A percentile compares a stretch with the other conserved stretches of the same genome.
phyloP scores from a whole-genome alignment of 2,888 invertebrate species.

The Platyscelio sp. region DNA sequence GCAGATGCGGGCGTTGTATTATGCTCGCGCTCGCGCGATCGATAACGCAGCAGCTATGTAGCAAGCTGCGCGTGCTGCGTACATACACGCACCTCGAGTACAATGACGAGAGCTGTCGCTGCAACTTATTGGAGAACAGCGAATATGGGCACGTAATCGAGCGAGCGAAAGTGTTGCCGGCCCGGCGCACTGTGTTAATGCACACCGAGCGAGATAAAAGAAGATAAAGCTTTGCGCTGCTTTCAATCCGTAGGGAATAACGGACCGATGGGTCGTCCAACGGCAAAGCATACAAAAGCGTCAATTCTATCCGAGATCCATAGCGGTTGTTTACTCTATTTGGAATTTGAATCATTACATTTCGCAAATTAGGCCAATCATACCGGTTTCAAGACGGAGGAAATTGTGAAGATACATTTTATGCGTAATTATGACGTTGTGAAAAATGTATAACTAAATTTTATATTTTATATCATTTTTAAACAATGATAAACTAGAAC shows the following conservation, averaged over 20 bases:
- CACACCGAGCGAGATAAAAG: conserved; percentile 55
- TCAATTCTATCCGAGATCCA: too few species aligned
- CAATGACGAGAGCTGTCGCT: conserved; percentile 24
- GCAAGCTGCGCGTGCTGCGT: neutral
- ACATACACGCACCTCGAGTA: too few species aligned
- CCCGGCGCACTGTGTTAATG: conserved; percentile 63
- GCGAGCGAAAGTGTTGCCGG: conserved; percentile 72
- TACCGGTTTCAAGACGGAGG: too few species aligned
- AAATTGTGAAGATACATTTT: too few species aligned
- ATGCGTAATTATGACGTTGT: too few species aligned
- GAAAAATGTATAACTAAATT: too few species aligned
- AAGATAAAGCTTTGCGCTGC: conserved; percentile 59
- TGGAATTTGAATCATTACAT: too few species aligned
- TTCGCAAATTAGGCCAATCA: too few species aligned
- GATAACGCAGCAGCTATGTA: conserved; percentile 11
- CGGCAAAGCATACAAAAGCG: neutral
- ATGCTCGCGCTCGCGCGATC: conserved; percentile 28
- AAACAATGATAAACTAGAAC: too few species aligned
- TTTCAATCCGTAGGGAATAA: conserved; percentile 20
- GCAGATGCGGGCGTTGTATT: conserved; percentile 70
- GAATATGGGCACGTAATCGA: conserved; percentile 70
- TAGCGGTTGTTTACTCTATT: too few species aligned
- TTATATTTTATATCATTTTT: too few species aligned
- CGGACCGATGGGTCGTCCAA: neutral
- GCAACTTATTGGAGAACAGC: conserved; percentile 33